Evolutionary conservation across 2,888 invertebrate genomes (phyloP).

Genomic region (Hyalella azteca): DNA sequence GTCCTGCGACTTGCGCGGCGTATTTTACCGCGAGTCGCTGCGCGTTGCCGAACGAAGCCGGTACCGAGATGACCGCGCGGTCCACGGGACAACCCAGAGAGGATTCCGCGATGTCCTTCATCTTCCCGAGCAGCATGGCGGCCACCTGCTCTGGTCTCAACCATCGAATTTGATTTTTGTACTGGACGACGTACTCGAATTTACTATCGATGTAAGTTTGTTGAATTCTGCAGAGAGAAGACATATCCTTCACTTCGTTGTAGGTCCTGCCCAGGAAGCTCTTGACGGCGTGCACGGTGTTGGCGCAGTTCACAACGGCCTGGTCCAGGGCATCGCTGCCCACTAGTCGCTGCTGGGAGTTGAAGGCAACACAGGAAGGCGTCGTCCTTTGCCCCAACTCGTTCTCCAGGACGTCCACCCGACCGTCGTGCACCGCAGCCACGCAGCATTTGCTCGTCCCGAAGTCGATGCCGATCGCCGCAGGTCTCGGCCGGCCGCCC

Average conservation of each 20-base stretch:
- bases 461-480: constrained; percentile 24
- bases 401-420: constrained; percentile 16
- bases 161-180: not conserved
- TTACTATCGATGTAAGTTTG: not conserved
- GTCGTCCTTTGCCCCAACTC: constrained; percentile 21
- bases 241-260: not conserved
- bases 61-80: not conserved
- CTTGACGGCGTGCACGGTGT: constrained; percentile 4
- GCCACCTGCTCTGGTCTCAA: not conserved
- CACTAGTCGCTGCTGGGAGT: constrained; percentile 26
- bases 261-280: not conserved
- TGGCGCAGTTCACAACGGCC: constrained; percentile 11
- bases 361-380: constrained; percentile 31
- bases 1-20: not conserved
- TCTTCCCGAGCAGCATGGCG: not conserved
- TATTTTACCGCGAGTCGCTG: not conserved
- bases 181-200: not conserved
- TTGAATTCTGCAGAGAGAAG: not conserved
- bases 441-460: constrained; percentile 25
- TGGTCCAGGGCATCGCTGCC: constrained; percentile 17
- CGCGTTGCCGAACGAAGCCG: not conserved
- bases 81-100: not conserved
- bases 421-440: constrained; percentile 28
- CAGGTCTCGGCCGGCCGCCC: not conserved
- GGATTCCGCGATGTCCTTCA: not conserved